These are phyloP conservation scores for Protomyctophum bolini DNA, from an alignment of 2,113 vertebrate genomes.

Conservation along the genomic window DNA sequence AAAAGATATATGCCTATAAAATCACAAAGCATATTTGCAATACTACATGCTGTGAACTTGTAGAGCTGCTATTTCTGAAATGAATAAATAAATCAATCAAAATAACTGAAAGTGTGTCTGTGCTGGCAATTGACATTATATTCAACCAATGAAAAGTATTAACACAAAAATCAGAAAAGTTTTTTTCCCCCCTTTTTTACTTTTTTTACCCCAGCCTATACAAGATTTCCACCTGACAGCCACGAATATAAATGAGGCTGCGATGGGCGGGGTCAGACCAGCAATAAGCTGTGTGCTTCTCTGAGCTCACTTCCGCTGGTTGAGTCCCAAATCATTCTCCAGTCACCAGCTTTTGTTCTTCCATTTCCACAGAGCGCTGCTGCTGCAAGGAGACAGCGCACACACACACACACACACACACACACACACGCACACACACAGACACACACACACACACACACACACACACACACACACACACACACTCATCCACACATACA, in stretches of 20 bases:
- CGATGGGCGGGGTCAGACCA: constrained; percentile 62
- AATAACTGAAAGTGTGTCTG: no score
- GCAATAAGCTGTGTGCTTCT: constrained; percentile 48
- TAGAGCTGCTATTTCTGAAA: no score
- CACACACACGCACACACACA: background rate
- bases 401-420: background rate
- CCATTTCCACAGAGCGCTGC: constrained; percentile 60
- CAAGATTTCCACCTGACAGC: constrained; percentile 43
- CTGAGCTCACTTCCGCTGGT: constrained; percentile 73
- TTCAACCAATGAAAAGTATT: constrained; percentile 7
- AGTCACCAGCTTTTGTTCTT: constrained; percentile 69
- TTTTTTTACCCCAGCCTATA: background rate
- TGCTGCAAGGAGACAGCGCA: constrained; percentile 12
- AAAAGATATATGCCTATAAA: background rate
- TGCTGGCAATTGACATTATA: background rate
- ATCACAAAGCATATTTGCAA: background rate
- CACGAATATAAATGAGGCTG: background rate
- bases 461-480: background rate
- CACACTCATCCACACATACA: background rate
- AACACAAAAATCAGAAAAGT: no score
- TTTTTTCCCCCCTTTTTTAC: no score
- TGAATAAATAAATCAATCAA: no score
- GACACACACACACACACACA: background rate
- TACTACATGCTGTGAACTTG: background rate
- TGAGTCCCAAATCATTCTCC: constrained; percentile 26